Conservation (phyloP, 2,797 vertebrate species). For the Orientallactaga sibirica region DNA sequence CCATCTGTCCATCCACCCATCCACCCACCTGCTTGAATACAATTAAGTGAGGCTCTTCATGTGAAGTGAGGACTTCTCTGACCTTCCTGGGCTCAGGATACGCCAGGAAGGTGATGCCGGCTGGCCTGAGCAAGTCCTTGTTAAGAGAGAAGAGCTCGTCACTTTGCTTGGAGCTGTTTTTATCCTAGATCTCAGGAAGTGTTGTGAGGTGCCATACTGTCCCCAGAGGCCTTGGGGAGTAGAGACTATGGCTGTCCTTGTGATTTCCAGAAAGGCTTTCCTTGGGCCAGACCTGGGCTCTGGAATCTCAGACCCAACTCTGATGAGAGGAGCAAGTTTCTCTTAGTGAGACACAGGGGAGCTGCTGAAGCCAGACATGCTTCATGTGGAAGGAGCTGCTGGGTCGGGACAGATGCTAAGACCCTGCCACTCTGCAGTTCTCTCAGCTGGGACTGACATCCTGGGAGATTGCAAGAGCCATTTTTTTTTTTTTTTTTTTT, state of each 20-base stretch:
- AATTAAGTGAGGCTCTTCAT: neutral
- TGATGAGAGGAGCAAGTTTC: neutral
- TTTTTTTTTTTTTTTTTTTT: neutral
- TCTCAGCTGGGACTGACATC: neutral
- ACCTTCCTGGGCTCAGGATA: neutral
- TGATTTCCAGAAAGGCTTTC: neutral
- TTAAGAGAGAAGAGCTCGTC: neutral
- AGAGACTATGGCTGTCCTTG: neutral
- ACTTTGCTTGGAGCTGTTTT: neutral
- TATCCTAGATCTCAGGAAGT: neutral
- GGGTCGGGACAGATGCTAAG: neutral
- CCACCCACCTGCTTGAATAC: fast-evolving
- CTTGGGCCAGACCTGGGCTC: neutral
- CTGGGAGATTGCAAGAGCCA: neutral
- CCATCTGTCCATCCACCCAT: fast-evolving
- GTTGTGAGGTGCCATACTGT: neutral
- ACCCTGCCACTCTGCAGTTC: neutral
- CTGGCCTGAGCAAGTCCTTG: neutral
- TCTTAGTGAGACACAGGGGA: neutral
- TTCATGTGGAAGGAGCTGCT: neutral
- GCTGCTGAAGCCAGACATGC: neutral
- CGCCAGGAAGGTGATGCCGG: neutral
- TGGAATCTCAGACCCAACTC: neutral
- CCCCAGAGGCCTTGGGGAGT: neutral
- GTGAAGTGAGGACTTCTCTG: neutral